Evolutionary conservation across 2,113 vertebrate genomes (phyloP), one percentile per base, ranked within the genome.

Genomic region (Isichthys henryi): DNA sequence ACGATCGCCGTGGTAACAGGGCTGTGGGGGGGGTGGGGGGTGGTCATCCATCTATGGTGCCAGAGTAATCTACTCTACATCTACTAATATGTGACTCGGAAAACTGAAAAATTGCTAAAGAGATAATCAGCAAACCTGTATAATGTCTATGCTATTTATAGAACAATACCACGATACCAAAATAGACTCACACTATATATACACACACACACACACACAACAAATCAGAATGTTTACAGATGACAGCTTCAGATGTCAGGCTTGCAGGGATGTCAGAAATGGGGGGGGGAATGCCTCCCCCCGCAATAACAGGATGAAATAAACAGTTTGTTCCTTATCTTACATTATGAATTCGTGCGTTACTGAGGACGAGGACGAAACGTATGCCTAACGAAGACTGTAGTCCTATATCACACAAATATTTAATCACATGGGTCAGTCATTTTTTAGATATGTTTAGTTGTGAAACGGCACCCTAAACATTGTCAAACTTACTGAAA

Each of bases 1-100:
- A 99, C 92, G 89, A 99, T 95, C 89, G 96, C 96, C 10, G 98
- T 98, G 3, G 98, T 97, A 8, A 99, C 94, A 0, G 94, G 93
- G 1, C 96, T 96, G 92, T n/a, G 53, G 86, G 74, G 50, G 31
- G 0, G 17, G 52, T 11, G 66, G 5, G 10, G 31, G n/a, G 66
- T 3, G 13, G 23, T 43, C 35, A 43, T 43, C 17, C 31, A 31
- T 39, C 0, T 77, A 17, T 31, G 13, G 31, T 1, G 10, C 31
- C 74, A 77, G 15, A 43, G 74, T 77, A 77, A 43, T 43, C 4
- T 39, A 77, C 35, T 39, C 31, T 19, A 39, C 11, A 77, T 77
- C 70, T 77, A 77, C 27, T 74, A 74, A 31, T 74, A 31, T 74
- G 27, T 15, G 66, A 74, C 66, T 74, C 9, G 3, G 66, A 11